Conservation (phyloP, 2,797 vertebrate species). For the Squalus acanthias region DNA sequence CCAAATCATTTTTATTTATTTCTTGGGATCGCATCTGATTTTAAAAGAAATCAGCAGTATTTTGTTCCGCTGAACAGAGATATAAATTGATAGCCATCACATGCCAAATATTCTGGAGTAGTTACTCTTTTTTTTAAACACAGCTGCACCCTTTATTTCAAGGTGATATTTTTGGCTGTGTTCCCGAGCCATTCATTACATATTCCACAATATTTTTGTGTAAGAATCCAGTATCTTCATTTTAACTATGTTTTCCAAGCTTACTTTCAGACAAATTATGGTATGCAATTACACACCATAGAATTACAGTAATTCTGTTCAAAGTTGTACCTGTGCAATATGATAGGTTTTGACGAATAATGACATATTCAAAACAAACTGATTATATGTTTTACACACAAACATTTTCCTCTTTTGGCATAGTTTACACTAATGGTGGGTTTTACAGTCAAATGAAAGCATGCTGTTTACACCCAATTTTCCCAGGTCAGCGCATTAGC, state of each 20-base stretch:
- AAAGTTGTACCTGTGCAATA: not conserved
- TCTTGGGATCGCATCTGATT: not conserved
- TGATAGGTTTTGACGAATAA: conserved; percentile 19
- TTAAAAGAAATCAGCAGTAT: not conserved
- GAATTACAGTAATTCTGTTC: conserved; percentile 24
- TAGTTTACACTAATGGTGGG: not conserved
- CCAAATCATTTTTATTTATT: not conserved
- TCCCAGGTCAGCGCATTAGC: not conserved
- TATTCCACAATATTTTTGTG: not conserved
- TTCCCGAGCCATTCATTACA: not conserved
- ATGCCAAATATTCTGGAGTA: not conserved
- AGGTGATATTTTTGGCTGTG: not conserved
- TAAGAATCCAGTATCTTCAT: not conserved
- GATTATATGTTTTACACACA: not conserved
- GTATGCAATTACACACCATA: not conserved
- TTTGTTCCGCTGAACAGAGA: not conserved
- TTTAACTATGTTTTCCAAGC: not conserved
- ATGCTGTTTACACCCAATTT: not conserved
- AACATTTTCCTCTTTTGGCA: not conserved
- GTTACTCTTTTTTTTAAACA: not conserved
- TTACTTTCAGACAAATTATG: not conserved
- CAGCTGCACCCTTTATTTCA: not conserved
- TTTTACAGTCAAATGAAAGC: no score
- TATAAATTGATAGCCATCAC: not conserved
- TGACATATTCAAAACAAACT: conserved; percentile 5